Evolutionary conservation across 2,888 invertebrate species (phyloP).

Genomic region (Ceratothoa steindachneri): DNA sequence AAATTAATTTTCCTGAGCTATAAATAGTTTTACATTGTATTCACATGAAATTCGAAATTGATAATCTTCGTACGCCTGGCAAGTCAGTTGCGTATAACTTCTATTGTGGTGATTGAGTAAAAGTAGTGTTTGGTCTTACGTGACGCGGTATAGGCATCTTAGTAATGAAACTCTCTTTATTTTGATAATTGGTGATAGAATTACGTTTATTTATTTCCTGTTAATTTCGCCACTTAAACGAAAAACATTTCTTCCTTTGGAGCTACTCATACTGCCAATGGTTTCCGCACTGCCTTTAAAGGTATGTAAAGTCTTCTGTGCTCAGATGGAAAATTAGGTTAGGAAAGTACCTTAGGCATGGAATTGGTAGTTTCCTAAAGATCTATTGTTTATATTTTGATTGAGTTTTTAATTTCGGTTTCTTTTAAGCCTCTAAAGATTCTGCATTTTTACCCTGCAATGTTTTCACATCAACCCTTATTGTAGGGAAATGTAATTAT

Average conservation of each 20-base stretch:
- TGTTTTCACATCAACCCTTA: too few species aligned
- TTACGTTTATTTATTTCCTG: neutral
- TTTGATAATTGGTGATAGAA: neutral
- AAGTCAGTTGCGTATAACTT: neutral
- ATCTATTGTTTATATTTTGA: too few species aligned
- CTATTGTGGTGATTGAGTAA: neutral
- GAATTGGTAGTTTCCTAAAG: too few species aligned
- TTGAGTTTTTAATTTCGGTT: too few species aligned
- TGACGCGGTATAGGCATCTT: neutral
- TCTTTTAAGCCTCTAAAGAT: too few species aligned
- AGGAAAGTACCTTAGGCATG: too few species aligned
- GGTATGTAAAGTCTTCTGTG: too few species aligned
- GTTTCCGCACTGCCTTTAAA: neutral
- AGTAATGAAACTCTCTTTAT: neutral
- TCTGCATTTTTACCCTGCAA: too few species aligned
- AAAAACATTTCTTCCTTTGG: neutral
- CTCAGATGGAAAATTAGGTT: neutral
- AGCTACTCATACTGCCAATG: neutral
- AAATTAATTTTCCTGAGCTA: too few species aligned
- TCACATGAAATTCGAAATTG: too few species aligned
- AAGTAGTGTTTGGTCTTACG: neutral
- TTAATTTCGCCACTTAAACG: neutral
- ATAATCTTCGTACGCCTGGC: neutral
- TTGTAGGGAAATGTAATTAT: too few species aligned
- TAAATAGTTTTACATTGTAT: too few species aligned